Conservation (phyloP, 2,113 vertebrate genomes). For the Pseudopipra pipra region DNA sequence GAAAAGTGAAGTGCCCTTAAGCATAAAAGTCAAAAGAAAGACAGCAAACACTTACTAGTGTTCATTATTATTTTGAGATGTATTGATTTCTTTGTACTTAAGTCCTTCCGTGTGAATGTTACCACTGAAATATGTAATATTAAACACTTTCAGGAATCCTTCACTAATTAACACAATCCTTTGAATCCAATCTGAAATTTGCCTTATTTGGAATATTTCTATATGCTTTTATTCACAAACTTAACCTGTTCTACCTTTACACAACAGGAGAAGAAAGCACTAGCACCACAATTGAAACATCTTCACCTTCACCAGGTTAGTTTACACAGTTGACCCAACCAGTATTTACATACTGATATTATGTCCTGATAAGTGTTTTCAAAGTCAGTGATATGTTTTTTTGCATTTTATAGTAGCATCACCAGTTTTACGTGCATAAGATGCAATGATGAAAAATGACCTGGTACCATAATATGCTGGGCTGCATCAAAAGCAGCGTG, state of each 20-base stretch:
- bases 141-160: background rate
- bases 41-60: background rate
- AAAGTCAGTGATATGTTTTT: background rate
- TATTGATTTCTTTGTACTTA: background rate
- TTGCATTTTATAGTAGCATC: background rate
- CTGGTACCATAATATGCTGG: background rate
- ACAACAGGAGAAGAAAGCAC: background rate
- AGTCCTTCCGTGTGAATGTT: background rate
- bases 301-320: constrained; percentile 41
- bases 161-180: background rate
- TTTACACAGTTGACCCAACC: background rate
- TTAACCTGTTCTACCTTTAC: background rate
- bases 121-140: background rate
- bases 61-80: background rate
- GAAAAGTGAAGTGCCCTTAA: background rate
- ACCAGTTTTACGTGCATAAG: background rate
- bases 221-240: background rate
- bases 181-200: background rate
- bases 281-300: background rate
- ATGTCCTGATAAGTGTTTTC: background rate
- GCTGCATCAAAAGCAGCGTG: background rate
- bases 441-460: background rate
- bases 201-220: background rate
- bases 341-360: background rate
- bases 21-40: background rate